These are phyloP conservation scores for Eudasyphora cyanicolor DNA, from an alignment of 2,888 invertebrate species.

Conservation along the genomic window DNA sequence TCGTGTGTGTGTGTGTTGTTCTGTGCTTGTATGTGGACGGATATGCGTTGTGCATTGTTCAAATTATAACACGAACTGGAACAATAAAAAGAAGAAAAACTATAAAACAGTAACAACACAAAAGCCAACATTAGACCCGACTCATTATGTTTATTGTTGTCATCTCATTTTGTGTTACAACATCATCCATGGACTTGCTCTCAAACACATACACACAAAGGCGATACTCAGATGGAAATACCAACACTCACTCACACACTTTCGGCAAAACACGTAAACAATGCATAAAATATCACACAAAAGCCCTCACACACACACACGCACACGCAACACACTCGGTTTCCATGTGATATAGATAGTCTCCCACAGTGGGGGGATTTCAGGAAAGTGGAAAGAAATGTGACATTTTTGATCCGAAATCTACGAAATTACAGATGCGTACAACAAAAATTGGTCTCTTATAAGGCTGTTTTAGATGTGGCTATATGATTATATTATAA, in stretches of 20 bases:
- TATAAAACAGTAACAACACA: slow-evolving; percentile 17
- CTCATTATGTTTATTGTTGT: slow-evolving; percentile 52
- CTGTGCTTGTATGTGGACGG: background rate
- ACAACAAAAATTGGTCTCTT: no score
- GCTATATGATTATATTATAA: no score
- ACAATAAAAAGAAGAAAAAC: background rate
- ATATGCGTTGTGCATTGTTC: slow-evolving; percentile 18
- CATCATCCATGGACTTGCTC: background rate
- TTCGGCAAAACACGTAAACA: slow-evolving; percentile 36
- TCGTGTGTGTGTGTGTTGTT: background rate
- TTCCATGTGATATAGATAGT: no score
- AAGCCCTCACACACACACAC: background rate
- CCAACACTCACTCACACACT: background rate
- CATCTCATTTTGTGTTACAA: no score
- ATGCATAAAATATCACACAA: slow-evolving; percentile 28
- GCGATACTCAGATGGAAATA: background rate
- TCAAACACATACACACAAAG: background rate
- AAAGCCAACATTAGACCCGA: slow-evolving; percentile 36
- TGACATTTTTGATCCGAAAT: no score
- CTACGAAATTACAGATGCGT: no score
- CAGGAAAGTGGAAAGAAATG: no score
- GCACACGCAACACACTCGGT: background rate
- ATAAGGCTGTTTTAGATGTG: no score
- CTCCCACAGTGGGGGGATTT: no score
- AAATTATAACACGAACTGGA: slow-evolving; percentile 58